Percentiles rank a stretch among this genome's conserved stretches.
Conservation (phyloP, 2,797 vertebrate species). For the Chloroceryle inda region DNA sequence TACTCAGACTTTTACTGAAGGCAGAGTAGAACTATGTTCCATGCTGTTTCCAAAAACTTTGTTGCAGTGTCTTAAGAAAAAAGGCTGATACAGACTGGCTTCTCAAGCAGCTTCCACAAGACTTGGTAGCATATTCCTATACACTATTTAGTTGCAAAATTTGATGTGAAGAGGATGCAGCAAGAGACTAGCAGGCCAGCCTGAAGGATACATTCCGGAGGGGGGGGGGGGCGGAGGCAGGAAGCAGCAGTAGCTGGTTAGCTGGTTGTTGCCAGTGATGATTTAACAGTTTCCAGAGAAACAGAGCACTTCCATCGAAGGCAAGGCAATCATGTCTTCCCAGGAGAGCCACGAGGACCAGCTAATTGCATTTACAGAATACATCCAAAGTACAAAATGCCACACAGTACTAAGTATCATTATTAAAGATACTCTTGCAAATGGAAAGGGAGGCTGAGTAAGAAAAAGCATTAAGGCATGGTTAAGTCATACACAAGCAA, state of each 20-base stretch:
- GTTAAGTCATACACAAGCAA: background rate
- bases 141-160: background rate
- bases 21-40: background rate
- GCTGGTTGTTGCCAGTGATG: background rate
- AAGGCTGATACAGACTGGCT: background rate
- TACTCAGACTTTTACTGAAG: background rate
- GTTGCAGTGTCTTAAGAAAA: background rate
- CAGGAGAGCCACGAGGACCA: conserved; percentile 2
- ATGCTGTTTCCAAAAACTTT: background rate
- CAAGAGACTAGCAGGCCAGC: background rate
- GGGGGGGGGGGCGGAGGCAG: background rate
- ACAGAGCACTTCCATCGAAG: background rate
- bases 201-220: background rate
- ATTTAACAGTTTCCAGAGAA: conserved; percentile 50
- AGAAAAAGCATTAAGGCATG: background rate
- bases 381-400: background rate
- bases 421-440: background rate
- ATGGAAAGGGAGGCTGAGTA: background rate
- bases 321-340: background rate
- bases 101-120: background rate
- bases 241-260: background rate
- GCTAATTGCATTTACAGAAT: conserved; percentile 9
- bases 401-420: background rate
- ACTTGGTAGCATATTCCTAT: background rate
- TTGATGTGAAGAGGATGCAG: background rate